These are phyloP conservation scores for Thymelicus lineola DNA, from an alignment of 2,888 invertebrate genomes.

Conservation along the genomic window DNA sequence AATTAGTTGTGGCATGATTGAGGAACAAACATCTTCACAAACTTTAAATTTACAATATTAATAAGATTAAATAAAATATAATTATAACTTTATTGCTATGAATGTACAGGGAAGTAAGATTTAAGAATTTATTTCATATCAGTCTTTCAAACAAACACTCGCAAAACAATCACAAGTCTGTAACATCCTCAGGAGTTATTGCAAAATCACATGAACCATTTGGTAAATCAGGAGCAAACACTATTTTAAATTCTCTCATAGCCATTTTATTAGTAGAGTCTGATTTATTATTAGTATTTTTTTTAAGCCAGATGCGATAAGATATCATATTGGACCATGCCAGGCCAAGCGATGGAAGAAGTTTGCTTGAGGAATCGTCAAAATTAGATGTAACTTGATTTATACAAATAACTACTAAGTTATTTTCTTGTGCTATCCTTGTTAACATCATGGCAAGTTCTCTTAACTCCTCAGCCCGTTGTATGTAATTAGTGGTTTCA, in stretches of 20 bases:
- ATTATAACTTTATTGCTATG: no score
- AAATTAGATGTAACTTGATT: conserved; percentile 76
- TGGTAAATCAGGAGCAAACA: conserved; percentile 69
- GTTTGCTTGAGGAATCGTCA: conserved; percentile 51
- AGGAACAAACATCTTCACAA: no score
- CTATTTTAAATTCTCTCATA: conserved; percentile 61
- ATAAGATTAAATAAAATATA: no score
- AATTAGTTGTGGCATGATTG: no score
- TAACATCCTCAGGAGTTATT: conserved; percentile 60
- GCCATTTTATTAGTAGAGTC: not conserved
- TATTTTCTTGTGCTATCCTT: conserved; percentile 60
- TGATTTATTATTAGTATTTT: conserved; percentile 40
- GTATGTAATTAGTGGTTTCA: conserved; percentile 70
- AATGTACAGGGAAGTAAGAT: no score
- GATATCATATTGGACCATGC: conserved; percentile 80
- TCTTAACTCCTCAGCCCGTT: conserved; percentile 75
- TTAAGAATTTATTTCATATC: no score
- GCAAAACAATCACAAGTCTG: conserved; percentile 39
- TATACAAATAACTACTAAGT: conserved; percentile 70
- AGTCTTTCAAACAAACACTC: not conserved
- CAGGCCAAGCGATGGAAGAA: conserved; percentile 72
- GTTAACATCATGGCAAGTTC: conserved; percentile 66
- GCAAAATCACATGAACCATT: conserved; percentile 55
- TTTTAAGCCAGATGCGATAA: conserved; percentile 62
- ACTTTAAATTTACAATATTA: no score